Evolutionary conservation across 2,888 invertebrate species (phyloP).

Genomic region (Tenthredo scrophulariae): DNA sequence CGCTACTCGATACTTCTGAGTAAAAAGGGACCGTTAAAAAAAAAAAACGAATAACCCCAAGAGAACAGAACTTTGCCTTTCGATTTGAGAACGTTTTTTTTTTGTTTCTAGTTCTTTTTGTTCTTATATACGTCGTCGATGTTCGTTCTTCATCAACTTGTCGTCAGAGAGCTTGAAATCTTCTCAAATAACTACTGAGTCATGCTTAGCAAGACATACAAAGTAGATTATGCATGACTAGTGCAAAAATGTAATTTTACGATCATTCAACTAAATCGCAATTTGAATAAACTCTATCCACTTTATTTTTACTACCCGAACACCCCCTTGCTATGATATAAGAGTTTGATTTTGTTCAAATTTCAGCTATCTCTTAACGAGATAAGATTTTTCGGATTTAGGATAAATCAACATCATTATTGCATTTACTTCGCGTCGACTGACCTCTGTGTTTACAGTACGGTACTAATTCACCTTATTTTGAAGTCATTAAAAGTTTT

Average conservation of each 20-base stretch:
- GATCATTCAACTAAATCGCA: neutral
- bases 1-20: neutral
- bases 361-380: neutral
- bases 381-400: neutral
- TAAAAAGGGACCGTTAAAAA: neutral
- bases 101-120: neutral
- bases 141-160: neutral
- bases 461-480: constrained; percentile 8
- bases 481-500: neutral
- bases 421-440: neutral
- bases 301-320: neutral
- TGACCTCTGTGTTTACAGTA: neutral
- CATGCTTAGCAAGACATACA: neutral
- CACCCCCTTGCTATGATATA: neutral
- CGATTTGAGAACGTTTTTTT: neutral
- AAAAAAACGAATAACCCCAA: neutral
- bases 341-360: neutral
- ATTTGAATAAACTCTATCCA: neutral
- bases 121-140: neutral
- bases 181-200: neutral
- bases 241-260: neutral
- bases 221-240: neutral
- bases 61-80: neutral
- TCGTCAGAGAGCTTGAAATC: neutral
- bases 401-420: neutral